Percentiles rank a stretch among this genome's conserved stretches.
These are phyloP conservation scores for Amphiprion ocellaris DNA, from an alignment of 2,113 vertebrate species.

Conservation along the genomic window DNA sequence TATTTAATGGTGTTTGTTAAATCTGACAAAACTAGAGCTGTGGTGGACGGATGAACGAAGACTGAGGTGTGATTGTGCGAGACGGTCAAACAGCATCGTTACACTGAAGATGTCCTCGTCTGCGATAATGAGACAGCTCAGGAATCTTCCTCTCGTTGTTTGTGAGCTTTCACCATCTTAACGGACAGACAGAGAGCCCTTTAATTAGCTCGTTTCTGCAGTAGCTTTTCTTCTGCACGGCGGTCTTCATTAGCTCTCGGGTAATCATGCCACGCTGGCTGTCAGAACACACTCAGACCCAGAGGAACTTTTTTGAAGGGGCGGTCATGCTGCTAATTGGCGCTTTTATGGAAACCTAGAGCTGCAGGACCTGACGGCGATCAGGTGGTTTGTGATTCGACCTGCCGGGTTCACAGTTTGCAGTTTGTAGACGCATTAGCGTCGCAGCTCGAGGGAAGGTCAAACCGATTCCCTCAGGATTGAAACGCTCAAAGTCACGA, in stretches of 20 bases:
- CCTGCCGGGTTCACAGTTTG: neutral
- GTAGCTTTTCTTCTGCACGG: neutral
- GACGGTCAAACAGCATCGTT: too few species aligned
- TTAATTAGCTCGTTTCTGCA: constrained; percentile 31
- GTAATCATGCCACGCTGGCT: constrained; percentile 20
- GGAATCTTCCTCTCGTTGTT: constrained; percentile 6
- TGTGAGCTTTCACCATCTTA: neutral
- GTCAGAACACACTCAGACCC: neutral
- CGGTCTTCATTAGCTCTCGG: constrained; percentile 33
- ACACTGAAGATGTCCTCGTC: neutral
- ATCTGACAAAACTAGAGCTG: too few species aligned
- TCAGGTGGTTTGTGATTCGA: neutral
- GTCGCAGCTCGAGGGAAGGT: neutral
- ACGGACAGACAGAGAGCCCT: neutral
- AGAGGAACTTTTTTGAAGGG: neutral
- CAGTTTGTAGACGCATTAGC: neutral
- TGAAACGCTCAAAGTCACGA: too few species aligned
- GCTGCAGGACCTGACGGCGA: neutral
- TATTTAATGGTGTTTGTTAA: too few species aligned
- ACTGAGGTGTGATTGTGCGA: too few species aligned
- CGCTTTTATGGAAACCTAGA: neutral
- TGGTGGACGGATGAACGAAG: too few species aligned
- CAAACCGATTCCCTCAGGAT: neutral
- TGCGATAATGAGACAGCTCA: constrained; percentile 15
- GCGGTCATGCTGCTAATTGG: constrained; percentile 34